Conservation (phyloP, 2,113 vertebrate species). For the Pachycephala philippinensis region DNA sequence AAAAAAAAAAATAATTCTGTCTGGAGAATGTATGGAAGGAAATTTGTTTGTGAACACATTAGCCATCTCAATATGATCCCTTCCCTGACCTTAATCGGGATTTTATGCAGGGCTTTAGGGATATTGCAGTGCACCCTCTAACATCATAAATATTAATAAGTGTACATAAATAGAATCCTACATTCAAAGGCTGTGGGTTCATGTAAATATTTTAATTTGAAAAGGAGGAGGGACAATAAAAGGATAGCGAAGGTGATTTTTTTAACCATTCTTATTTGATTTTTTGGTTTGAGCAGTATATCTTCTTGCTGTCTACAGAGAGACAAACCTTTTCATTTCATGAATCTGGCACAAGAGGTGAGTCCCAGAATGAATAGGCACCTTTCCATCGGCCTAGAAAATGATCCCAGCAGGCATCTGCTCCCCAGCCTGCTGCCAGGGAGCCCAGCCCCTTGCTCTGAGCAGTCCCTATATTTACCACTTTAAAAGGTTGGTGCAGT, state of each 20-base stretch:
- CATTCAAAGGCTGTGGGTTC: constrained; percentile 30
- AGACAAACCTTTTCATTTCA: constrained; percentile 3
- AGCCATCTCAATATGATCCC: constrained; percentile 17
- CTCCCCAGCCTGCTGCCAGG: background rate
- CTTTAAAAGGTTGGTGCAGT: background rate
- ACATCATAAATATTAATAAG: constrained; percentile 55
- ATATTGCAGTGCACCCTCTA: constrained; percentile 32
- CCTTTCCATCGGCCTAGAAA: background rate
- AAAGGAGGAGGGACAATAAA: background rate
- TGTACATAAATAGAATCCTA: constrained; percentile 48
- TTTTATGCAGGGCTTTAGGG: constrained; percentile 53
- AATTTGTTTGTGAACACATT: constrained; percentile 38
- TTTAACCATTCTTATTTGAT: background rate
- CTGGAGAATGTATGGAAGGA: constrained; percentile 10
- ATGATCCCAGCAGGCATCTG: background rate
- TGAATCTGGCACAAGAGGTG: background rate
- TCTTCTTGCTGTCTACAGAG: background rate
- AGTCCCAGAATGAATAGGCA: background rate
- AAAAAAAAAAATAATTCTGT: background rate
- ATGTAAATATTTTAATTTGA: constrained; percentile 33
- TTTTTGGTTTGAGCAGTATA: background rate
- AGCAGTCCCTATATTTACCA: background rate
- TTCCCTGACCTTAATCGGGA: constrained; percentile 28
- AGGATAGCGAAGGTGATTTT: constrained; percentile 14
- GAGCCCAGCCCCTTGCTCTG: background rate